These are phyloP conservation scores for Sinocyclocheilus maitianheensis DNA, from an alignment of 2,113 vertebrate genomes.

Conservation along the genomic window DNA sequence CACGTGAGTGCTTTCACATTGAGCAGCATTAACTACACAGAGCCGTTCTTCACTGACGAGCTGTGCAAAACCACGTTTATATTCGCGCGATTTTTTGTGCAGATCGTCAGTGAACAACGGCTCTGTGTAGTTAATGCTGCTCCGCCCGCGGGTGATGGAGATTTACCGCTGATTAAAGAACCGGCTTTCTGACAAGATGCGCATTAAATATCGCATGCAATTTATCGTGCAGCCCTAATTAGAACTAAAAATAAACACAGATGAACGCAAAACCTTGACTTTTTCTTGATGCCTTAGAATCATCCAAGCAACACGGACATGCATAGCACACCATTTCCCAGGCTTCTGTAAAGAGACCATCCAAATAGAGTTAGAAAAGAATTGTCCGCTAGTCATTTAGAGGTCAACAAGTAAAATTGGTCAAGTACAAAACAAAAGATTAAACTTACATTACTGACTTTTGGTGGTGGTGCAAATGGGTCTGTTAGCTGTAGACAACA, in stretches of 20 bases:
- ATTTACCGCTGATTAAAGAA: too few species aligned
- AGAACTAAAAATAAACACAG: neutral
- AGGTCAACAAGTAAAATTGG: conserved; percentile 47
- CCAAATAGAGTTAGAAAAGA: neutral
- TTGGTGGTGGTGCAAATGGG: conserved; percentile 86
- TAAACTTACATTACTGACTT: conserved; percentile 85
- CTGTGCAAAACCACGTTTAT: too few species aligned
- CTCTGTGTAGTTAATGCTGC: too few species aligned
- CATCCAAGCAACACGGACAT: conserved; percentile 92
- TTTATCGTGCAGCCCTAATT: neutral
- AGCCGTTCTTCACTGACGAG: too few species aligned
- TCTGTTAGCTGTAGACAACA: conserved; percentile 80
- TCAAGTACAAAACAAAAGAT: conserved; percentile 54
- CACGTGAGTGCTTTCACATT: too few species aligned
- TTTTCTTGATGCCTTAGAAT: conserved; percentile 92
- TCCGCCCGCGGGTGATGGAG: too few species aligned
- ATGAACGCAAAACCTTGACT: conserved; percentile 79
- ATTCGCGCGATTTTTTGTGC: too few species aligned
- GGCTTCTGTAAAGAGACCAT: conserved; percentile 78
- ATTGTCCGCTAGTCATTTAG: neutral
- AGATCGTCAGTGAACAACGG: too few species aligned
- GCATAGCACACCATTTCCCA: conserved; percentile 95
- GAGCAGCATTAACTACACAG: too few species aligned
- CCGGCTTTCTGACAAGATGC: too few species aligned
- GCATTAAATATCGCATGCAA: too few species aligned